Evolutionary conservation across 2,888 invertebrate genomes (phyloP).

Genomic region (Sycophila texana): DNA sequence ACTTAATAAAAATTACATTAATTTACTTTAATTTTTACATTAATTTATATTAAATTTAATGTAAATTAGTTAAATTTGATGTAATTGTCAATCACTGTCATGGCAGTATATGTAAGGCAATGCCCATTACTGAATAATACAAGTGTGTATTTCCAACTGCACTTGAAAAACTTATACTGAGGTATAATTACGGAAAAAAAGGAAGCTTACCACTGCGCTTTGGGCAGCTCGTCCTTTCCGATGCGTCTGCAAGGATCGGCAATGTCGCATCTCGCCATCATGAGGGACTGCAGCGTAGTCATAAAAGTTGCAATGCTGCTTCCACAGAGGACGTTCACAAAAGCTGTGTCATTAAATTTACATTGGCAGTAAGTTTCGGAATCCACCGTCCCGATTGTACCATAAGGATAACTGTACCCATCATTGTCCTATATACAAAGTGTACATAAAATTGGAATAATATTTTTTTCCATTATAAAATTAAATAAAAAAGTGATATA

Average conservation of each 20-base stretch:
- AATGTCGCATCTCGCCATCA: slow-evolving; percentile 70
- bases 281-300: slow-evolving; percentile 68
- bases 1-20: too few relatives aligned
- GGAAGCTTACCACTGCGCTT: slow-evolving; percentile 66
- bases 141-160: too few relatives aligned
- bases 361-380: slow-evolving; percentile 63
- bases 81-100: too few relatives aligned
- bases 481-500: too few relatives aligned
- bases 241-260: slow-evolving; percentile 69
- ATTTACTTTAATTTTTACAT: too few relatives aligned
- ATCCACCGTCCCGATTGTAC: slow-evolving; percentile 15
- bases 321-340: slow-evolving; percentile 66
- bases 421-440: slow-evolving; percentile 17
- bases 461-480: too few relatives aligned
- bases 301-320: slow-evolving; percentile 66
- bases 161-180: too few relatives aligned
- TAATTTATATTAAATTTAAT: too few relatives aligned
- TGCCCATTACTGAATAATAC: too few relatives aligned
- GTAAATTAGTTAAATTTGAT: too few relatives aligned
- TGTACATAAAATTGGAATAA: too few relatives aligned
- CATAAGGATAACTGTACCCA: slow-evolving; percentile 52
- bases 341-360: slow-evolving; percentile 69
- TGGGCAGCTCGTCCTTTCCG: slow-evolving; percentile 65
- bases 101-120: too few relatives aligned
- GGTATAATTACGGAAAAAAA: background rate